Evolutionary conservation across 2,797 vertebrate genomes (phyloP).

Genomic region (Trematomus bernacchii): DNA sequence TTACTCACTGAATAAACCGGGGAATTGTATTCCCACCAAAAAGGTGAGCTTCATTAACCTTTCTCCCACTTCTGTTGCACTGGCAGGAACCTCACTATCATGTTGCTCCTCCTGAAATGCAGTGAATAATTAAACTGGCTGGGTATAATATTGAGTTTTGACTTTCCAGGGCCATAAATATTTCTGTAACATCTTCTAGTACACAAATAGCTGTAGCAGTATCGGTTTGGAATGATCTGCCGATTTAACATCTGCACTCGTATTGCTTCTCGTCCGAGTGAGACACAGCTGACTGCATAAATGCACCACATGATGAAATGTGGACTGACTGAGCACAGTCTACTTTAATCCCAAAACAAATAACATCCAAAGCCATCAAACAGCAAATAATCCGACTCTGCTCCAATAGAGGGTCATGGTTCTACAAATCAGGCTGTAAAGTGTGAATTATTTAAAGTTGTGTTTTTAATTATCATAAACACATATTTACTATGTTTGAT

Average conservation of each 20-base stretch:
- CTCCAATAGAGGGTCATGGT: slow-evolving; percentile 4
- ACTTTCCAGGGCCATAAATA: slow-evolving; percentile 64
- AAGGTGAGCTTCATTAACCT: slow-evolving; percentile 70
- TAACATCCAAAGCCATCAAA: slow-evolving; percentile 7
- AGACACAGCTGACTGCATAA: slow-evolving; percentile 20
- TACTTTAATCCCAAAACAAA: slow-evolving; percentile 30
- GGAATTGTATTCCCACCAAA: slow-evolving; percentile 51
- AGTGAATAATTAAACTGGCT: slow-evolving; percentile 71
- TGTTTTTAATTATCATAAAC: background rate
- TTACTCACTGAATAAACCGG: slow-evolving; percentile 55
- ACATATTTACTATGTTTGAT: background rate
- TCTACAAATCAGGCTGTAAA: slow-evolving; percentile 14
- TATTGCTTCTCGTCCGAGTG: slow-evolving; percentile 19
- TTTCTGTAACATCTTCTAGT: slow-evolving; percentile 62
- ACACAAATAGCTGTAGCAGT: slow-evolving; percentile 54
- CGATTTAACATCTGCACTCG: slow-evolving; percentile 28
- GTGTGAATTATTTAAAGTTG: background rate
- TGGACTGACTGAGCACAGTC: slow-evolving; percentile 18
- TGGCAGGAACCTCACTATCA: slow-evolving; percentile 50
- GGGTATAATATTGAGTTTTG: slow-evolving; percentile 66
- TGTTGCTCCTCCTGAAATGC: slow-evolving; percentile 54
- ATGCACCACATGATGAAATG: slow-evolving; percentile 10
- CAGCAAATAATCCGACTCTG: slow-evolving; percentile 27
- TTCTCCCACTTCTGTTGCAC: slow-evolving; percentile 33
- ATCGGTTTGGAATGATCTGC: slow-evolving; percentile 34